Base-by-base conservation (phyloP, 1,140 invertebrate genomes). In the Prorops nasuta region DNA sequence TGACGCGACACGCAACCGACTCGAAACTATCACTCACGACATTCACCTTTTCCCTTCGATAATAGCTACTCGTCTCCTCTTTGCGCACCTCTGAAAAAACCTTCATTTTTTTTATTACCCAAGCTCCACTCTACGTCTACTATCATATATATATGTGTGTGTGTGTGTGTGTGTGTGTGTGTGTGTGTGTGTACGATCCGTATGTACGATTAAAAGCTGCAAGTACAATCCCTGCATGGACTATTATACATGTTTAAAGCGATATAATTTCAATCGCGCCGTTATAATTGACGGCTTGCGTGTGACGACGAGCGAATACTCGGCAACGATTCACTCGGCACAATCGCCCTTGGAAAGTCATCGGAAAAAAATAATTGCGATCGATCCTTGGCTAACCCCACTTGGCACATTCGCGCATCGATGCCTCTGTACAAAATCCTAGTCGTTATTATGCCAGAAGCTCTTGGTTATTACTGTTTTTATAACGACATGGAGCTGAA, bases 341-440 rank as follows among this genome's bases (percentile, higher is more conserved):
- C 57, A 54, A 57, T 56, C 62, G 56, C 61, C 49, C 47, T 42
- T 43, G 35, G 36, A 48, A 53, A 58, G 44, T 59, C 45, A 69
- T 65, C 54, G 54, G 62, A 59, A 58, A 64, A 73, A 74, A 72
- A 72, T 74, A 74, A 74, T 74, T 69, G 73, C 69, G 63, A 69
- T 66, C 61, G 64, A 51, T 52, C 54, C 60, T 58, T 45, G 49
- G 37, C 47, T 54, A 51, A 54, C 49, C 46, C 61, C 64, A 73
- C 71, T 74, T 70, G 55, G 72, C 54, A 53, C 66, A 58, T 70
- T 71, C 59, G 63, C 68, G 71, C 63, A 66, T 71, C 66, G 64
- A 17, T 59, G 66, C 51, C 60, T 59, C 57, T 63, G 60, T 56
- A 72, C 65, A 72, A 74, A 74, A 71, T 72, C 60, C 63, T 66